These are phyloP conservation scores for Muscicapa adusta DNA, from an alignment of 2,113 vertebrate species.

Conservation along the genomic window DNA sequence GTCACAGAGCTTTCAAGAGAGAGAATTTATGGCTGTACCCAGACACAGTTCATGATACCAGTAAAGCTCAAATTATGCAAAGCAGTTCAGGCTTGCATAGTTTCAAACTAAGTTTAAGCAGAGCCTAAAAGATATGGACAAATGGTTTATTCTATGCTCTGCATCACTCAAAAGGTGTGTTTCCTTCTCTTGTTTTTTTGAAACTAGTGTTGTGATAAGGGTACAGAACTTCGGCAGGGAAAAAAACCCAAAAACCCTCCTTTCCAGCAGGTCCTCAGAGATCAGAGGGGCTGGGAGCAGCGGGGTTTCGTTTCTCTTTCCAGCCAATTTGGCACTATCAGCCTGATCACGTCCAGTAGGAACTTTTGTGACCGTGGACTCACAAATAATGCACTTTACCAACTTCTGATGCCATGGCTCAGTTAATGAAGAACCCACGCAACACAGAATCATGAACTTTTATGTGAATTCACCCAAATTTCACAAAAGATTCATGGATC, in stretches of 20 bases:
- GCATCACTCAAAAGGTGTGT: not conserved
- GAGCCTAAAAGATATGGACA: not conserved
- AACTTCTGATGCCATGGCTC: not conserved
- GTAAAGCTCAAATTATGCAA: not conserved
- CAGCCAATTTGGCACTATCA: not conserved
- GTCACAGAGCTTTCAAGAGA: not conserved
- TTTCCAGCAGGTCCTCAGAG: not conserved
- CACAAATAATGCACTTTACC: not conserved
- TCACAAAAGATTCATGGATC: not conserved
- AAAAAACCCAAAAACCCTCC: not conserved
- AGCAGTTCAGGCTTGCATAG: not conserved
- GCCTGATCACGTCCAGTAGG: not conserved
- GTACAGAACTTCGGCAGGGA: not conserved
- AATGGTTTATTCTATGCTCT: not conserved
- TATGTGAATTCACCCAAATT: accelerated
- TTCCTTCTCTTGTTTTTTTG: not conserved
- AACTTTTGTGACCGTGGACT: accelerated
- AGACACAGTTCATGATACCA: not conserved
- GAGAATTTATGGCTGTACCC: not conserved
- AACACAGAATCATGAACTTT: not conserved
- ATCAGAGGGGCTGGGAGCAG: not conserved
- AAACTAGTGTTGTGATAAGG: not conserved
- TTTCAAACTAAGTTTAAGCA: not conserved
- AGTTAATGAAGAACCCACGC: not conserved
- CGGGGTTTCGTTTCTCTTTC: not conserved